phyloP scores from a whole-genome alignment of 2,113 vertebrate species.

The sheep (Ovis aries) region ARS-UI_Ramb_v3.0 NC_056067.1:33321501-33322000 shows the following conservation, averaged over 20 bases:
- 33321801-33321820: neutral
- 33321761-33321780: neutral
- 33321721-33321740: neutral
- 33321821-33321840: neutral
- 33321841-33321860: neutral
- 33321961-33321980: too few species aligned
- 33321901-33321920: neutral
- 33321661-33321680: neutral
- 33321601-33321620: accelerated
- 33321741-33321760: neutral
- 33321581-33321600: neutral
- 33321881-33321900: neutral
- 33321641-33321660: neutral
- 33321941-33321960: accelerated
- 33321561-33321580: neutral
- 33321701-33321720: neutral
- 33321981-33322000: neutral
- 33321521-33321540: neutral
- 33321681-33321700: neutral
- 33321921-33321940: accelerated
- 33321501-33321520: neutral
- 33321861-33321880: neutral
- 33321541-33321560: neutral
- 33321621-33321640: neutral
- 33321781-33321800: neutral